Evolutionary conservation across 1,140 invertebrate genomes (phyloP), one percentile per base, ranked within the genome.

Genomic region (Brachionus asplanchnoidis): DNA sequence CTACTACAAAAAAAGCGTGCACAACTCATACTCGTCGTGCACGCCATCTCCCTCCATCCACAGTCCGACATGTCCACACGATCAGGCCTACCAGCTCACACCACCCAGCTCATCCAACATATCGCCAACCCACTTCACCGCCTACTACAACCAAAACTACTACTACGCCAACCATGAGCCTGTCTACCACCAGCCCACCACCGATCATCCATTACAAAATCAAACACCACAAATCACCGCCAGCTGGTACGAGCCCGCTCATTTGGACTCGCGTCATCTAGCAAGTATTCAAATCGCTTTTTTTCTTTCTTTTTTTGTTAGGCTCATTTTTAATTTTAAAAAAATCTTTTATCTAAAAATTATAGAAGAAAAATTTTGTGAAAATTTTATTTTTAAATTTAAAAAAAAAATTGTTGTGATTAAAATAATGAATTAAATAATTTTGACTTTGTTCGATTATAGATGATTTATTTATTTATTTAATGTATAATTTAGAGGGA

Each of bases 91-190:
- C 23, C 73, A 77, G 46, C 44, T 77, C 12, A 50, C 73, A 8
- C 73, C 73, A 26, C 73, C 73, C 11, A 53, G 46, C 26, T 60
- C 53, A 3, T 36, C 73, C 1, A 77, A 26, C 26, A 46, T 77
- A 9, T 77, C 73, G 23, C 73, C 73, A 28, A 50, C 40, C 5
- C 42, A 77, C 7, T 46, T 77, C 7, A 26, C 73, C 9, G 73
- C 73, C 20, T 77, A 53, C 26, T 77, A 80, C 78, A 80, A 80
- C 56, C 78, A 80, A 28, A 53, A 84, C 46, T 40, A 84, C 36
- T 20, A 84, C 68, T 88, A 60, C 17, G n/a, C n/a, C 20, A 12
- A 14, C 14, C 14, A 46, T 36, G 32, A 36, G 46, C 97, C 11
- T 1, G 12, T 50, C 73, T 46, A 12, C 44, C 50, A 12, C 44